Percentiles rank a stretch among this genome's conserved stretches.
phyloP scores from a whole-genome alignment of 2,113 vertebrate genomes.

The Tretioscincus oriximinensis region DNA sequence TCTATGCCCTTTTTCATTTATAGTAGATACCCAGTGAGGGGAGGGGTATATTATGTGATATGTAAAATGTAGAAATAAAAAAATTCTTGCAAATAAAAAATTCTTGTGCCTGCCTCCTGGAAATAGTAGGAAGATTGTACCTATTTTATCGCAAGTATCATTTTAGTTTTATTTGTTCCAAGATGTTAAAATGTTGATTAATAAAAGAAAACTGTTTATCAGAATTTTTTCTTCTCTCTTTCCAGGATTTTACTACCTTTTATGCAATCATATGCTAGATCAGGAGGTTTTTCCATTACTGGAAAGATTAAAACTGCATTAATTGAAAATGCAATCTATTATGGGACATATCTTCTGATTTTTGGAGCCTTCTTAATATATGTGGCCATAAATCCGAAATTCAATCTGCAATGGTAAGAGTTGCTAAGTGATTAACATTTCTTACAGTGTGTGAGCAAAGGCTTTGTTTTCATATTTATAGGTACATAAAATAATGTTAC shows the following conservation, averaged over 20 bases:
- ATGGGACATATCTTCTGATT: conserved; percentile 91
- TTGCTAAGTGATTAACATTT: not conserved
- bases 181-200: not conserved
- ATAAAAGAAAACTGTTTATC: not conserved
- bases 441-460: not conserved
- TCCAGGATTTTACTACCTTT: conserved; percentile 91
- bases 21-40: no score
- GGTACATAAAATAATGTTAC: not conserved
- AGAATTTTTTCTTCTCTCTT: conserved; percentile 39
- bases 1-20: no score
- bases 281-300: conserved; percentile 88
- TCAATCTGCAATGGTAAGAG: conserved; percentile 86
- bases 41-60: no score
- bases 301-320: conserved; percentile 92
- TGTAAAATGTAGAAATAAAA: no score
- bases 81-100: not conserved
- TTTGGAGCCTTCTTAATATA: conserved; percentile 93
- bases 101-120: not conserved
- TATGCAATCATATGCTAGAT: conserved; percentile 93
- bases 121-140: not conserved
- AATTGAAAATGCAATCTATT: conserved; percentile 94
- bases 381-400: conserved; percentile 83
- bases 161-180: not conserved
- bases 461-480: not conserved
- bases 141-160: not conserved